phyloP scores from a whole-genome alignment of 2,888 invertebrate genomes.

The Nephrotoma flavescens region DNA sequence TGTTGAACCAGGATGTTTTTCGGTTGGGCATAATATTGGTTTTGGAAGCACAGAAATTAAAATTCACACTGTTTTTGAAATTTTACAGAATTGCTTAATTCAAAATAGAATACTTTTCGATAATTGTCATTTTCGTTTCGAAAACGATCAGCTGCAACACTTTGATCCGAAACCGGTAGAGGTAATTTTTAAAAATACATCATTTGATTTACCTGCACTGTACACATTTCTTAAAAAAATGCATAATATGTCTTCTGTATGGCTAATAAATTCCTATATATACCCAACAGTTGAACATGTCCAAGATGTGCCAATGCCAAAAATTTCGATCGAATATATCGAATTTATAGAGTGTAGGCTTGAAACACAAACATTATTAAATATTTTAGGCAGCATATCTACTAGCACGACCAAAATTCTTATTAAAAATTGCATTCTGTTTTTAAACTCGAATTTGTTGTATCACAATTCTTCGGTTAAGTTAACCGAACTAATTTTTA shows the following conservation, averaged over 20 bases:
- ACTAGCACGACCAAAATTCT: background rate
- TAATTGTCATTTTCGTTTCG: background rate
- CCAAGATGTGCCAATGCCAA: background rate
- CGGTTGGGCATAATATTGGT: background rate
- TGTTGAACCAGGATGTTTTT: background rate
- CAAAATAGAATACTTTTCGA: background rate
- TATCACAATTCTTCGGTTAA: background rate
- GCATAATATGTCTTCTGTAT: background rate
- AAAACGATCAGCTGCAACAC: too few relatives aligned
- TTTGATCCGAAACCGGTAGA: background rate
- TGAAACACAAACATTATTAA: background rate
- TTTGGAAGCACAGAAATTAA: background rate
- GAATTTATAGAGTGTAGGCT: background rate
- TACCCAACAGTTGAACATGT: background rate
- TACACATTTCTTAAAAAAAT: background rate
- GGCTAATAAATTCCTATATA: background rate
- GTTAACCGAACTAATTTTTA: background rate
- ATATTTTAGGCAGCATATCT: background rate
- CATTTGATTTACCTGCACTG: background rate
- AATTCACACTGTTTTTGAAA: background rate
- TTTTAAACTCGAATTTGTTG: background rate
- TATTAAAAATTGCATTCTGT: background rate
- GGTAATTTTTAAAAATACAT: background rate
- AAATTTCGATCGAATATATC: background rate
- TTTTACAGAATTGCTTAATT: background rate